Evolutionary conservation across 2,888 invertebrate species (phyloP).

Genomic region (Steinernema hermaphroditum): DNA sequence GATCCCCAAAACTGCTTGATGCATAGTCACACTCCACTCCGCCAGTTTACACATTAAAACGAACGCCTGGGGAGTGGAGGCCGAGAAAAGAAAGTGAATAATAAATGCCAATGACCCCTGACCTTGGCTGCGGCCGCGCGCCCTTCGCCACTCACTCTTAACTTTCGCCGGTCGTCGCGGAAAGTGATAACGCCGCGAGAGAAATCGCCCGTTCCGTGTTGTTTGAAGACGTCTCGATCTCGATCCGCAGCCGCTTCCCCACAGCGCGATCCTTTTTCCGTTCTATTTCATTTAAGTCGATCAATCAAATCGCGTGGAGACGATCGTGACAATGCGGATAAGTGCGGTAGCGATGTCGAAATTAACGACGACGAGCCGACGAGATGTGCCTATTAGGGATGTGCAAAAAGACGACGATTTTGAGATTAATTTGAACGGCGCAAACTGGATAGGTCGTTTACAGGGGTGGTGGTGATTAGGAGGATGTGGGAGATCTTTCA

Average conservation of each 20-base stretch:
- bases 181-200: slow-evolving; percentile 7
- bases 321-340: slow-evolving; percentile 25
- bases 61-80: background rate
- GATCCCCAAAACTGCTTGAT: too few relatives aligned
- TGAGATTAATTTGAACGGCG: background rate
- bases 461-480: too few relatives aligned
- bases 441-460: too few relatives aligned
- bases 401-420: slow-evolving; percentile 5
- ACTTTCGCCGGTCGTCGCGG: slow-evolving; percentile 15
- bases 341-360: slow-evolving; percentile 25
- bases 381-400: slow-evolving; percentile 30
- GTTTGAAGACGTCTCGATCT: background rate
- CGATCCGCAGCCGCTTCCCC: background rate
- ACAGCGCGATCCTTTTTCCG: slow-evolving; percentile 5
- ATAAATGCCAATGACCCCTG: slow-evolving; percentile 28
- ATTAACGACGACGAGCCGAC: background rate
- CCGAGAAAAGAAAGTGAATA: slow-evolving; percentile 20
- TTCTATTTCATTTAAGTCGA: slow-evolving; percentile 30
- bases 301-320: slow-evolving; percentile 18
- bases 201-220: background rate
- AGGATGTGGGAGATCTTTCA: too few relatives aligned
- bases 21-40: background rate
- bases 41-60: background rate
- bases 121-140: slow-evolving; percentile 11
- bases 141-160: slow-evolving; percentile 2